phyloP scores from a whole-genome alignment of 2,797 vertebrate species.

The Dipus sagitta region DNA sequence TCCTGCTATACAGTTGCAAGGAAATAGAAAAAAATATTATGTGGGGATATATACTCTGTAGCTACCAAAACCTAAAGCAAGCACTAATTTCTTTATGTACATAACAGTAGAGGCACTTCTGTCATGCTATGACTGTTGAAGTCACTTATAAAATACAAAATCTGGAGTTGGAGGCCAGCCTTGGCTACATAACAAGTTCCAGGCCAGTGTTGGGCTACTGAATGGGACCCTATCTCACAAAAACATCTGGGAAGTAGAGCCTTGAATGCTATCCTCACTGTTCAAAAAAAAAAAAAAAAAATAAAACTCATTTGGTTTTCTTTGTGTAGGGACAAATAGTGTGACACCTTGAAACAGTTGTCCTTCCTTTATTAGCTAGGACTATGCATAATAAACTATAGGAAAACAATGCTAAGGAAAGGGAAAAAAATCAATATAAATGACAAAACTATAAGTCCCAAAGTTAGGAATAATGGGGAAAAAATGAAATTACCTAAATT shows the following conservation, averaged over 20 bases:
- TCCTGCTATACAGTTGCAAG: conserved; percentile 46
- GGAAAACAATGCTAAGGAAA: conserved; percentile 23
- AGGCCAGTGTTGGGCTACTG: no score
- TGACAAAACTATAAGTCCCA: background rate
- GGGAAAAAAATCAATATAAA: conserved; percentile 18
- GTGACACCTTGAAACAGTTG: background rate
- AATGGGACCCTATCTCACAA: no score
- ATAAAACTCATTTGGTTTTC: background rate
- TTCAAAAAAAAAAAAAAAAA: background rate
- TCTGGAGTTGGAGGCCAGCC: background rate
- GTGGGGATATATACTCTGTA: background rate
- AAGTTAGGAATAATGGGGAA: background rate
- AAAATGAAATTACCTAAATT: conserved; percentile 22
- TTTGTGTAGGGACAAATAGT: background rate
- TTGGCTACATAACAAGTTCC: no score
- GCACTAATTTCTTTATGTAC: background rate
- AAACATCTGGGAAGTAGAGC: background rate
- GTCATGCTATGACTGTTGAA: background rate
- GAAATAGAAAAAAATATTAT: conserved; percentile 23
- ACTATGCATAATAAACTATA: conserved; percentile 6
- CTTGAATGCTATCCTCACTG: background rate
- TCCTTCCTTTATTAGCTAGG: background rate
- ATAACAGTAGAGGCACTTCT: background rate
- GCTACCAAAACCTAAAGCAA: conserved; percentile 39
- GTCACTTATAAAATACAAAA: conserved; percentile 42